Conservation (phyloP, 2,797 vertebrate species). For the Peromyscus eremicus region DNA sequence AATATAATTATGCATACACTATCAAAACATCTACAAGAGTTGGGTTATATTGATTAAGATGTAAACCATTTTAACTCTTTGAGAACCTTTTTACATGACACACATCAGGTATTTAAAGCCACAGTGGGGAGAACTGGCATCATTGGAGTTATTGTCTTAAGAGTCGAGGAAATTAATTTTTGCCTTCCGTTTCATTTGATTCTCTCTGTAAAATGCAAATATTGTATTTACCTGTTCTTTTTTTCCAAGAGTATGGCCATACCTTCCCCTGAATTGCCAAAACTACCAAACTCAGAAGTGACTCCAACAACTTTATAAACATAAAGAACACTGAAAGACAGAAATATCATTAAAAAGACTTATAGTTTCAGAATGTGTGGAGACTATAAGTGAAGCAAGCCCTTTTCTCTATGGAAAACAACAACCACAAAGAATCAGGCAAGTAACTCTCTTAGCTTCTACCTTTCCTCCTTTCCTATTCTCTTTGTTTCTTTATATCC, state of each 20-base stretch:
- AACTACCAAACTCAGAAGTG: neutral
- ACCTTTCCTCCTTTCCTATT: no score
- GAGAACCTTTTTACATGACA: neutral
- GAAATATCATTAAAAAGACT: neutral
- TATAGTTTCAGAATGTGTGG: neutral
- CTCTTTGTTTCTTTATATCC: neutral
- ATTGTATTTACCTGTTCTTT: neutral
- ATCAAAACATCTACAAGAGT: neutral
- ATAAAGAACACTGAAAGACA: neutral
- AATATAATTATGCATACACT: neutral
- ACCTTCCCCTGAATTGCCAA: neutral
- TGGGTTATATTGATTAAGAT: neutral
- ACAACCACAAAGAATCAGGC: neutral
- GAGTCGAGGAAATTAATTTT: neutral
- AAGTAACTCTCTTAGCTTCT: rapidly evolving
- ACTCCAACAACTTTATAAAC: neutral
- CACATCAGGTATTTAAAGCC: neutral
- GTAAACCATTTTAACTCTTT: no score
- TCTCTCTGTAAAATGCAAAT: no score
- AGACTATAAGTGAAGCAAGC: neutral
- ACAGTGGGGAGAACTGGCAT: neutral
- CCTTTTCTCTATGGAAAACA: neutral
- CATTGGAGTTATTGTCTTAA: neutral
- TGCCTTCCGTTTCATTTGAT: neutral
- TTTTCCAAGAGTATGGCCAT: neutral